Conservation (phyloP, 1,140 invertebrate genomes). For the Oedothorax gibbosus region DNA sequence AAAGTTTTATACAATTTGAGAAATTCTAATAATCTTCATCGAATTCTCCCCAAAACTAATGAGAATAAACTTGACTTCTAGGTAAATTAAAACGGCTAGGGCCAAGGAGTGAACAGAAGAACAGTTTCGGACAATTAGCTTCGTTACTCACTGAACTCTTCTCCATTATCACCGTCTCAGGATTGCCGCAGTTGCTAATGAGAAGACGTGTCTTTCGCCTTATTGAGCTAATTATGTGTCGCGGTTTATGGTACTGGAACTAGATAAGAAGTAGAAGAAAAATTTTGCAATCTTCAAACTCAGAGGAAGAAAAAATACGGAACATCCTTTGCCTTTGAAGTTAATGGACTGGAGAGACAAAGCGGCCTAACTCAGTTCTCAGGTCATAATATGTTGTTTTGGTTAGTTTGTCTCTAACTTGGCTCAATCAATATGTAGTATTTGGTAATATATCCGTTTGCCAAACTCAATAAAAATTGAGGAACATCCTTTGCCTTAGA, state of each 20-base stretch:
- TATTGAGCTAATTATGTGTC: constrained; percentile 51
- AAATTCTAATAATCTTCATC: constrained; percentile 1
- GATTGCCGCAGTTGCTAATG: constrained; percentile 53
- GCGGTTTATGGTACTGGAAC: constrained; percentile 28
- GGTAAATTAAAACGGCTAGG: constrained; percentile 44
- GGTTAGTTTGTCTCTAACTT: no score
- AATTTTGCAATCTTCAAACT: no score
- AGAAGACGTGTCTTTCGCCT: constrained; percentile 53
- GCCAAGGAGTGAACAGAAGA: constrained; percentile 8
- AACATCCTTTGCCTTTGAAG: no score
- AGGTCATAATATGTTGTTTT: no score
- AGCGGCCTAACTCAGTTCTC: no score
- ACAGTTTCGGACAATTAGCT: constrained; percentile 51
- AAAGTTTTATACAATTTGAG: no score
- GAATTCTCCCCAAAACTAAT: constrained; percentile 10
- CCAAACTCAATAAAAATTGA: no score
- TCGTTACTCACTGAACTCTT: constrained; percentile 51
- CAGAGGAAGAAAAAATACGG: no score
- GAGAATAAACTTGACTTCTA: constrained; percentile 7
- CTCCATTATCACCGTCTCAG: constrained; percentile 19
- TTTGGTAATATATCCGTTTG: no score
- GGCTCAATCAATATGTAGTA: no score
- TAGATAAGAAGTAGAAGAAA: background rate
- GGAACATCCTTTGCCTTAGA: no score
- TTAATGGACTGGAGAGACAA: no score